Percentiles rank a stretch among this genome's conserved stretches.
phyloP scores from a whole-genome alignment of 2,113 vertebrate species.

The Hiodon alosoides region DNA sequence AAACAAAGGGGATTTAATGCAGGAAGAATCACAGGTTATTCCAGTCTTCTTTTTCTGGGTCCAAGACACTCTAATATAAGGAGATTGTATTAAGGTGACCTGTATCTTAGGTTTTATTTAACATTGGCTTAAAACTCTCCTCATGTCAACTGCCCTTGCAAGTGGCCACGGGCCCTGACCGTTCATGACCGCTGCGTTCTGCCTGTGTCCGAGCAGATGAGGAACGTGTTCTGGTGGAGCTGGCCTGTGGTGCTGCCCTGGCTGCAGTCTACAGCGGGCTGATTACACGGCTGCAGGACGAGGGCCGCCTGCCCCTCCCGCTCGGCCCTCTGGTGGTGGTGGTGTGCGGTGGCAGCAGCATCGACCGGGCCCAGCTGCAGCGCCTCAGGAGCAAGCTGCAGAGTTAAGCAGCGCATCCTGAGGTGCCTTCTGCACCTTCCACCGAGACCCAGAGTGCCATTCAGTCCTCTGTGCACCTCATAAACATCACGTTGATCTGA shows the following conservation, averaged over 20 bases:
- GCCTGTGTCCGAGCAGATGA: conserved; percentile 53
- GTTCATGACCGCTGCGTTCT: background rate
- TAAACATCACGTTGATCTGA: background rate
- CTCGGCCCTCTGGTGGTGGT: conserved; percentile 60
- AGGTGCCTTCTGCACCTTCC: no score
- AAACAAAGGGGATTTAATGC: no score
- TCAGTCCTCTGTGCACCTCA: background rate
- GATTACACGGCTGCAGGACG: conserved; percentile 53
- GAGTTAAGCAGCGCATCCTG: conserved; percentile 19
- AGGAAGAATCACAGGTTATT: background rate
- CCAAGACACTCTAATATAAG: no score
- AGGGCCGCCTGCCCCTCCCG: conserved; percentile 49
- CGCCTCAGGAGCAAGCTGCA: conserved; percentile 39
- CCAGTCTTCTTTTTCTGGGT: background rate
- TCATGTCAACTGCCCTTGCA: no score
- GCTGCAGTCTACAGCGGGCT: conserved; percentile 63
- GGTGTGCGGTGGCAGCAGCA: conserved; percentile 66
- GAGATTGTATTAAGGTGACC: no score
- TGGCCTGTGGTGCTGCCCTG: conserved; percentile 66
- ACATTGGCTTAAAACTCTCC: no score
- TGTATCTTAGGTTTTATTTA: no score
- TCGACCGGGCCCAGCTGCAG: conserved; percentile 55
- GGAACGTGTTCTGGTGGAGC: conserved; percentile 70
- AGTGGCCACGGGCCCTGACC: background rate
- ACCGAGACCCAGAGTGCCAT: background rate